phyloP scores from a whole-genome alignment of 2,113 vertebrate genomes.

The Phrynocephalus versicolor region DNA sequence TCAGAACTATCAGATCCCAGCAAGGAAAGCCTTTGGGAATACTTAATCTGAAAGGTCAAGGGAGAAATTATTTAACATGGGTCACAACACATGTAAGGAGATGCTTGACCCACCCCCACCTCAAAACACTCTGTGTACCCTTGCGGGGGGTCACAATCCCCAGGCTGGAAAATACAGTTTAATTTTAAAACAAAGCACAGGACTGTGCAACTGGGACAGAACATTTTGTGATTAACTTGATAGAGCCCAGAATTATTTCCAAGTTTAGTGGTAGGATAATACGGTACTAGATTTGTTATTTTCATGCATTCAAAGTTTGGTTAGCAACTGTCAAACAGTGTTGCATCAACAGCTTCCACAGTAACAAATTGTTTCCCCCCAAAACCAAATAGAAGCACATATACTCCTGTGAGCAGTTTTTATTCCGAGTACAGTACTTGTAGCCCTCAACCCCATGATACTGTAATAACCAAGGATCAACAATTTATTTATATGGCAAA shows the following conservation, averaged over 20 bases:
- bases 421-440: slow-evolving; percentile 18
- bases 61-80: too few species aligned
- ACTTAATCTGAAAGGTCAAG: too few species aligned
- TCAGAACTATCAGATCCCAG: too few species aligned
- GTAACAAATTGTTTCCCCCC: background rate
- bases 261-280: background rate
- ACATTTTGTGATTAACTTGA: background rate
- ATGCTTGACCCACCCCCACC: too few species aligned
- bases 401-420: background rate
- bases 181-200: background rate
- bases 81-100: too few species aligned
- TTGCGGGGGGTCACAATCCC: too few species aligned
- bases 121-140: too few species aligned
- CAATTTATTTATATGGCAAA: slow-evolving; percentile 12
- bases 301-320: background rate
- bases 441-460: background rate
- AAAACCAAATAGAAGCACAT: background rate
- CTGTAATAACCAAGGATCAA: background rate
- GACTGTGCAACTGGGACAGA: background rate
- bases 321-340: slow-evolving; percentile 41
- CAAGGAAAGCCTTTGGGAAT: too few species aligned
- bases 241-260: background rate
- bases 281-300: background rate
- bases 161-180: background rate
- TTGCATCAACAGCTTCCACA: slow-evolving; percentile 13